Evolutionary conservation across 2,113 vertebrate genomes (phyloP).

Genomic region (Syngnathus floridae): DNA sequence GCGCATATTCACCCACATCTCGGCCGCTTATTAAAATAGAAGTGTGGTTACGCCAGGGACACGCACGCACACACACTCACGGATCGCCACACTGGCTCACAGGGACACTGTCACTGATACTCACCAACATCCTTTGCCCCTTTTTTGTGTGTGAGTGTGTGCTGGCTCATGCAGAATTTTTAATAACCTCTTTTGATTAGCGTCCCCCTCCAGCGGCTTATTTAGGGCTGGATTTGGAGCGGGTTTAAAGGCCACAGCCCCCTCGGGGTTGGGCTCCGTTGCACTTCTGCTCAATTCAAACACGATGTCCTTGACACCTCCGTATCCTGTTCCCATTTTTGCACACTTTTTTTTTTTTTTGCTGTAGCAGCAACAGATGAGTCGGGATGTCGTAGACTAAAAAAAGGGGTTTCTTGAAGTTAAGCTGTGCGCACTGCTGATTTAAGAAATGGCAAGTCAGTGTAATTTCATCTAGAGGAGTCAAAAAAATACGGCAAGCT

Average conservation of each 20-base stretch:
- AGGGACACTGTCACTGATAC: slow-evolving; percentile 48
- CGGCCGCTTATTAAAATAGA: slow-evolving; percentile 63
- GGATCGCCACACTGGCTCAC: slow-evolving; percentile 36
- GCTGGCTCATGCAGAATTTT: slow-evolving; percentile 65
- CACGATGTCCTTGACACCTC: slow-evolving; percentile 78
- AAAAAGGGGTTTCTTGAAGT: slow-evolving; percentile 69
- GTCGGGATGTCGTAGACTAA: slow-evolving; percentile 18
- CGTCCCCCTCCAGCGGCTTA: slow-evolving; percentile 68
- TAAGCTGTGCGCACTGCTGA: slow-evolving; percentile 70
- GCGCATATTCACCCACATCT: slow-evolving; percentile 56
- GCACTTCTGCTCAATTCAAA: slow-evolving; percentile 72
- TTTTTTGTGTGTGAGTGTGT: slow-evolving; percentile 34
- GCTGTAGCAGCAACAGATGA: slow-evolving; percentile 80
- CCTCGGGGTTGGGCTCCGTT: slow-evolving; percentile 67
- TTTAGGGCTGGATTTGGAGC: slow-evolving; percentile 76
- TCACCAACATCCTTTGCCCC: slow-evolving; percentile 53
- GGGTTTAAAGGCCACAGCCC: slow-evolving; percentile 72
- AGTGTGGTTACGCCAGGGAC: slow-evolving; percentile 53
- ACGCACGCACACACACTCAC: slow-evolving; percentile 17
- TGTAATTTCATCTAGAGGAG: too few species aligned
- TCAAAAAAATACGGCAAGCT: too few species aligned
- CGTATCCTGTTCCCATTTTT: slow-evolving; percentile 73
- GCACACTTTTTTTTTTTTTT: slow-evolving; percentile 72
- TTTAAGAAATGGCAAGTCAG: neutral
- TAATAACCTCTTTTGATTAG: slow-evolving; percentile 77